Base-by-base conservation (phyloP, 2,888 invertebrate species). In the Macrophya annulata region DNA sequence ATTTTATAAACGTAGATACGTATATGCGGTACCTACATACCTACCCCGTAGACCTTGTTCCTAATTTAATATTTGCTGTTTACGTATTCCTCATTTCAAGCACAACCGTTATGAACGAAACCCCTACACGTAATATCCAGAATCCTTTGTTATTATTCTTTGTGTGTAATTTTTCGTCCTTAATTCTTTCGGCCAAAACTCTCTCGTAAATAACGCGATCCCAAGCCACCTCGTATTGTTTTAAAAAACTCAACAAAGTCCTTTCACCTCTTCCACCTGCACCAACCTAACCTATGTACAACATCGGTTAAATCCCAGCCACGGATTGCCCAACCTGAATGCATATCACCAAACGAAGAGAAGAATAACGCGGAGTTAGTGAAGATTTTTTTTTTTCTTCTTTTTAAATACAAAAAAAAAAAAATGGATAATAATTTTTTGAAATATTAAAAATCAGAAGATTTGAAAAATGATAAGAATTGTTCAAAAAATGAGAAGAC, bases 181-280 rank as follows among this genome's bases (percentile, higher is more conserved):
- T 51, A 48, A 51, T 51, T 48, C 77, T 77, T 77, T 55, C 31
- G 8, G 17, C 76, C 37, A 77, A 51, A 55, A 77, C 51, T 77
- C 72, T 59, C 82, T 79, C 85, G 85, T 87, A 87, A 86, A 86
- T 87, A 87, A 87, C 82, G 77, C 83, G 86, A 87, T 86, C 86
- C 76, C 76, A 48, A 84, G 45, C 45, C 74, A 37, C 62, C n/a
- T 82, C 81, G 85, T 84, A 85, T 85, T 86, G 84, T 86, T 85
- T 79, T 45, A 81, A 81, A 81, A 81, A 81, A 81, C 81, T 81
- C 81, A 81, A 81, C 81, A 81, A 81, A 81, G 81, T 81, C 81
- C 81, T 81, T 81, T 81, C 81, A 62, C 62, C 43, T 40, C 62
- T 43, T 31, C 25, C 79, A 37, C 79, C 48, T 31, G 31, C 31